Conservation (phyloP, 2,113 vertebrate species). For the Gallinago jamesoni region DNA sequence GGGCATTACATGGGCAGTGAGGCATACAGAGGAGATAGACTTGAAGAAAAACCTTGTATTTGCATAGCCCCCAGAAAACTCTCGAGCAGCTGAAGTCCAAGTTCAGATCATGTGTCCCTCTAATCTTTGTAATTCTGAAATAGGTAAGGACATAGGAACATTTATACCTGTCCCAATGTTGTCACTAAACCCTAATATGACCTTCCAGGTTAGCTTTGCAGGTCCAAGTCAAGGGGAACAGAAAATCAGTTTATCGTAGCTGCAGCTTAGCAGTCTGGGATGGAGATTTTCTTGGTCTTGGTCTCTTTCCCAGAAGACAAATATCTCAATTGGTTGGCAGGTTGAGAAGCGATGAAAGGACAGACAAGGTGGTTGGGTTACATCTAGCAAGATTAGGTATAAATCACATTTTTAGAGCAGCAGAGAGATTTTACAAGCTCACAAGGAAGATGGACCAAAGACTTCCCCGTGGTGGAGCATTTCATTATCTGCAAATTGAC, state of each 20-base stretch:
- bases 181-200: neutral
- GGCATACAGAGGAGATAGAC: neutral
- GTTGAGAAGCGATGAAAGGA: neutral
- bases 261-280: neutral
- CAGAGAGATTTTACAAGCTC: neutral
- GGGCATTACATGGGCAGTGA: neutral
- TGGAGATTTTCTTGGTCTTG: neutral
- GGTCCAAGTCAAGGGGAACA: neutral
- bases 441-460: neutral
- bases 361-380: rapidly evolving
- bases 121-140: neutral
- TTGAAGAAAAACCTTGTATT: rapidly evolving
- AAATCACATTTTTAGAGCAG: neutral
- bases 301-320: neutral
- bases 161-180: neutral
- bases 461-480: neutral
- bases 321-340: neutral
- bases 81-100: neutral
- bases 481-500: neutral
- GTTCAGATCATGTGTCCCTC: neutral
- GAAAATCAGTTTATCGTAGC: neutral
- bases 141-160: neutral
- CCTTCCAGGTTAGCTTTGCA: neutral
- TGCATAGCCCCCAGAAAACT: neutral
- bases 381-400: neutral